Conservation (phyloP, 1,140 invertebrate genomes). For the Drosophila lacertosa region DNA sequence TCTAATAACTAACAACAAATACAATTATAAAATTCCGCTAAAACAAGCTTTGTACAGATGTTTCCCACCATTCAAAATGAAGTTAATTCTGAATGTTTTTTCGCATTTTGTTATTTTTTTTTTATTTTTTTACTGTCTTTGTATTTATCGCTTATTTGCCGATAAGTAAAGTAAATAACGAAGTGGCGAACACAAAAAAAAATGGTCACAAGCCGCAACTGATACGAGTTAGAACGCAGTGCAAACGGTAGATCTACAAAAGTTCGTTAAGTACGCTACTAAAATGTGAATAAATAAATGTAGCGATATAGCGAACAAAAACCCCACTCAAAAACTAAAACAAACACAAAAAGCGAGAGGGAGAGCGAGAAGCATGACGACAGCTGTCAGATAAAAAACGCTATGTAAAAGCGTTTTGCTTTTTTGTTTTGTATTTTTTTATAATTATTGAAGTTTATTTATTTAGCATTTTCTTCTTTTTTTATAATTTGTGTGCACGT, state of each 20-base stretch:
- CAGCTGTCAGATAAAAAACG: conserved; percentile 1
- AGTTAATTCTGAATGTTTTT: conserved; percentile 6
- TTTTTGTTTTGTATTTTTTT: conserved; percentile 4
- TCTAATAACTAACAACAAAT: neutral
- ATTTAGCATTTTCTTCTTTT: conserved; percentile 23
- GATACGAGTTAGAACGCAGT: conserved; percentile 43
- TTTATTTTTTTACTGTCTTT: neutral
- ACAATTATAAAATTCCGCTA: neutral
- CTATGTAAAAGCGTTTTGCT: conserved; percentile 23
- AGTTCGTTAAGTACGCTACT: conserved; percentile 16
- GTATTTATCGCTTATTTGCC: conserved; percentile 3
- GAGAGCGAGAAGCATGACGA: neutral
- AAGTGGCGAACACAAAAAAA: conserved; percentile 10
- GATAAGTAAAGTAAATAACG: conserved; percentile 46
- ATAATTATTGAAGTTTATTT: conserved; percentile 40
- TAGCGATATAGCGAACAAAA: conserved; percentile 19
- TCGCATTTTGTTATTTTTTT: neutral
- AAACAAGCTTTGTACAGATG: conserved; percentile 2
- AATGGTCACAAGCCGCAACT: conserved; percentile 37
- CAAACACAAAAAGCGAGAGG: neutral
- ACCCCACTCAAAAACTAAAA: neutral
- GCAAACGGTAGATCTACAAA: conserved; percentile 21
- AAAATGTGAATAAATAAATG: conserved; percentile 31
- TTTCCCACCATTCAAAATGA: conserved; percentile 5
- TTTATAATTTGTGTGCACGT: conserved; percentile 65